Conservation (phyloP, 2,113 vertebrate genomes). For the Otis tarda region DNA sequence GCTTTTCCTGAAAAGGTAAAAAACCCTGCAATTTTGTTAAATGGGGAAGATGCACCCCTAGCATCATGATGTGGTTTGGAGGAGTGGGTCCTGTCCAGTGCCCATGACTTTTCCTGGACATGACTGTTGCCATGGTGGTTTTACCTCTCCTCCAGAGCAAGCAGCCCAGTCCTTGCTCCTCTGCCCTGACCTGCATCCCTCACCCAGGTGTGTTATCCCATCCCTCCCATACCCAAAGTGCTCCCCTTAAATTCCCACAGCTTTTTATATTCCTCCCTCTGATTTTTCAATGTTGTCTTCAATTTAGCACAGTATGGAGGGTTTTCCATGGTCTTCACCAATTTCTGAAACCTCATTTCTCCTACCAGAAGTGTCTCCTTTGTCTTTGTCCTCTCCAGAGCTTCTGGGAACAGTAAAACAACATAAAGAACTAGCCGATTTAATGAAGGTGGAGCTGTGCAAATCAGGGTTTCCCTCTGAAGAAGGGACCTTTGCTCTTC, state of each 20-base stretch:
- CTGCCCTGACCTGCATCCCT: not conserved
- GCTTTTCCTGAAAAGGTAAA: not conserved
- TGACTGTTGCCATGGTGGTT: not conserved
- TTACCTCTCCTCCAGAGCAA: not conserved
- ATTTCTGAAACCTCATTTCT: not conserved
- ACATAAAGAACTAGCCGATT: not conserved
- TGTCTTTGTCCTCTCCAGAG: not conserved
- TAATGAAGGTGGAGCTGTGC: not conserved
- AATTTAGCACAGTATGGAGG: not conserved
- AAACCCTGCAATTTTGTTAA: not conserved
- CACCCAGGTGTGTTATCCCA: fast-evolving
- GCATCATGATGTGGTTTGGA: not conserved
- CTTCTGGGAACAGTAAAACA: not conserved
- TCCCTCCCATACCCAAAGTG: not conserved
- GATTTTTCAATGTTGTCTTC: not conserved
- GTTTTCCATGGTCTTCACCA: not conserved
- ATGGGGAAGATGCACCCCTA: not conserved
- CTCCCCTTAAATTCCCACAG: not conserved
- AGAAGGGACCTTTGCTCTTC: not conserved
- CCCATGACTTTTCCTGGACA: not conserved
- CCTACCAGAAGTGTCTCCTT: not conserved
- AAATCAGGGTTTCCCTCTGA: not conserved
- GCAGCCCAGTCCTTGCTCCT: not conserved
- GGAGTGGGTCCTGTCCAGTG: not conserved
- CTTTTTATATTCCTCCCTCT: not conserved